Conservation (phyloP, 2,113 vertebrate genomes). For the Gorilla gorilla region DNA sequence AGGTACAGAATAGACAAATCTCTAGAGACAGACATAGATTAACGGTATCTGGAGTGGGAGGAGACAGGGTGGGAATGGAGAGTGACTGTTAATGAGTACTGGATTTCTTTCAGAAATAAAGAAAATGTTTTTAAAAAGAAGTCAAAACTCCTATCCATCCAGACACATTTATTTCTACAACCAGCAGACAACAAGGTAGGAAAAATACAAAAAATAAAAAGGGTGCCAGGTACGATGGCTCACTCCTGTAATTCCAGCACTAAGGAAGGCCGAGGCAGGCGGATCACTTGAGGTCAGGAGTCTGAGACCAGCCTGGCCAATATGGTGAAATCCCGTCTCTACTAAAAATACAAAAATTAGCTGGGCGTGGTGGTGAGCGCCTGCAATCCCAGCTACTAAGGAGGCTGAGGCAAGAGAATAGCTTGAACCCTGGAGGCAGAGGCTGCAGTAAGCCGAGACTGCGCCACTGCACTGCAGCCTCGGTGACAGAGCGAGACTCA, state of each 20-base stretch:
- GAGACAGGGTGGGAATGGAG: background rate
- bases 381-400: too few species aligned
- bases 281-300: background rate
- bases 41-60: background rate
- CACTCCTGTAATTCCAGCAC: background rate
- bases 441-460: background rate
- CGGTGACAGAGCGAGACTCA: background rate
- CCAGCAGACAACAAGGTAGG: background rate
- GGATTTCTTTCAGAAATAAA: background rate
- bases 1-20: background rate
- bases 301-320: background rate
- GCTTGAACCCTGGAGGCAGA: background rate
- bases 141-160: background rate
- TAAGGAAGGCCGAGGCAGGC: background rate
- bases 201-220: background rate
- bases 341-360: background rate
- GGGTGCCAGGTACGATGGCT: background rate
- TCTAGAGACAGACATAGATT: background rate
- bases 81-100: background rate
- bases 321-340: background rate
- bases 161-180: background rate
- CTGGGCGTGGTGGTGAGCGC: too few species aligned
- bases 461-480: background rate
- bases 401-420: background rate
- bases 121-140: background rate